These are phyloP conservation scores for Drosophila kambysellisi DNA, from an alignment of 2,888 invertebrate species.

Conservation along the genomic window DNA sequence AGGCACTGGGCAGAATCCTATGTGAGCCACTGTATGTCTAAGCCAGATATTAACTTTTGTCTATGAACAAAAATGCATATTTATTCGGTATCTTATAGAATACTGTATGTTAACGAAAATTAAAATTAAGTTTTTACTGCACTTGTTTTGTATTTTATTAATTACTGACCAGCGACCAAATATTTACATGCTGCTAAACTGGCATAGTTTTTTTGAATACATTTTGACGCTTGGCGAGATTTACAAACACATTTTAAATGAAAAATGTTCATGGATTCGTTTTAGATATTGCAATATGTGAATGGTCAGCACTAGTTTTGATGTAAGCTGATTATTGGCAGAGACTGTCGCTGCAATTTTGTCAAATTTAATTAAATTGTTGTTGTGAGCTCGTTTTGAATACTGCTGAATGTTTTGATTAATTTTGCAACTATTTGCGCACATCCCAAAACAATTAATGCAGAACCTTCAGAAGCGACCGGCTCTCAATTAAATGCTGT, in stretches of 20 bases:
- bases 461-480: conserved; percentile 58
- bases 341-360: conserved; percentile 29
- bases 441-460: conserved; percentile 34
- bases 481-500: conserved; percentile 83
- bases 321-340: conserved; percentile 68
- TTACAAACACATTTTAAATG: conserved; percentile 43
- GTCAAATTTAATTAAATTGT: conserved; percentile 26
- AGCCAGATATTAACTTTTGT: not conserved
- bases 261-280: conserved; percentile 42
- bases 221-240: conserved; percentile 50
- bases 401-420: conserved; percentile 40
- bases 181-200: not conserved
- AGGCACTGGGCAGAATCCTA: too few relatives aligned
- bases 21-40: too few relatives aligned
- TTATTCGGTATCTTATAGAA: not conserved
- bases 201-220: too few relatives aligned
- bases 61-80: not conserved
- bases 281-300: conserved; percentile 16
- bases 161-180: not conserved
- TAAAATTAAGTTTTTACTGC: not conserved
- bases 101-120: not conserved
- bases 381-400: conserved; percentile 21
- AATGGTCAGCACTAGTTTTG: conserved; percentile 50
- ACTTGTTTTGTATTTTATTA: not conserved
- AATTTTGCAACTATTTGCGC: conserved; percentile 42